Evolutionary conservation across 2,113 vertebrate species (phyloP), one percentile per base, ranked within the genome.

Genomic region (Peromyscus polionotus): DNA sequence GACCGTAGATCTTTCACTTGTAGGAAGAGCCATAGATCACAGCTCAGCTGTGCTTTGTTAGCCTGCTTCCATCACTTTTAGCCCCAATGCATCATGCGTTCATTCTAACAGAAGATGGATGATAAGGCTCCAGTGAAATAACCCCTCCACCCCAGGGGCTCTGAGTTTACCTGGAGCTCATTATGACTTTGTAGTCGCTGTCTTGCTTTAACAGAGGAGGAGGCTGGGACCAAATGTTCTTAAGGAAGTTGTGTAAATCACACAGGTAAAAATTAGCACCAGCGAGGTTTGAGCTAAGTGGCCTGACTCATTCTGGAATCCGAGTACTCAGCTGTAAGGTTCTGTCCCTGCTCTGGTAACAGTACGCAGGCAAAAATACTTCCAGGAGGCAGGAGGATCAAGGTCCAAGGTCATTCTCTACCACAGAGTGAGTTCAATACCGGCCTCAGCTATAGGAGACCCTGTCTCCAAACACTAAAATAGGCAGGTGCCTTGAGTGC

Each of bases 21-120:
- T 91, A 81, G 19, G 90, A 95, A 97, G 51, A 51, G 17, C 57
- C 86, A 77, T 45, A 77, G 28, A 86, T 96, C 28, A 59, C 42
- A 19, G 4, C 28, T 24, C 20, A 86, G 7, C 90, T 91, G 45
- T 93, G 9, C 54, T 95, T 57, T 26, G 28, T 57, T 77, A 77
- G 81, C 48, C 51, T 28, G 9, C 3, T 48, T 80, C n/a, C 7
- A 59, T 83, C 59, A 24, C 22, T n/a, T 73, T 94, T 76, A 61
- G 73, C 51, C 76, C 61, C 95, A 81, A 33, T 73, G 13, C 16
- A 72, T 85, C 72, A 97, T 20, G 54, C 42, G 4, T 42, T 51
- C 48, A 10, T 22, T 87, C 79, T 61, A 86, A 86, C 79, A 72
- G 42, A 61, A 90, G 22, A 39, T 83, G 20, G 81, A 70, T 54